These are phyloP conservation scores for Rostratula benghalensis DNA, from an alignment of 2,113 vertebrate species.

Conservation along the genomic window DNA sequence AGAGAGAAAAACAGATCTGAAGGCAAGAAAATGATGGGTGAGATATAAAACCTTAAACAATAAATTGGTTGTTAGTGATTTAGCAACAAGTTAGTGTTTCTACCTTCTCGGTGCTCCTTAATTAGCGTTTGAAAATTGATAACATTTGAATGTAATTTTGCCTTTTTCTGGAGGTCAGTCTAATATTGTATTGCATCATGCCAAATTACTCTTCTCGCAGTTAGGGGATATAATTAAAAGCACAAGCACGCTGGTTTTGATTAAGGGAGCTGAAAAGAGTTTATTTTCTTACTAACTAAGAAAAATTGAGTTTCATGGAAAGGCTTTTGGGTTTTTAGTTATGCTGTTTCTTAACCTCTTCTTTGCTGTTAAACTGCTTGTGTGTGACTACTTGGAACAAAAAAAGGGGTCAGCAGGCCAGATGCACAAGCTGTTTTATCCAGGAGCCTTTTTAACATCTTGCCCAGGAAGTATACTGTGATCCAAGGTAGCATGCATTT, in stretches of 20 bases:
- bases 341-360: slow-evolving; percentile 18
- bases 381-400: not conserved
- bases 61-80: slow-evolving; percentile 25
- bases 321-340: not conserved
- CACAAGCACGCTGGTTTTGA: not conserved
- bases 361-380: not conserved
- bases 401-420: not conserved
- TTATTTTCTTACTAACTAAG: slow-evolving; percentile 32
- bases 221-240: slow-evolving; percentile 46
- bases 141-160: slow-evolving; percentile 28
- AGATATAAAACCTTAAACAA: slow-evolving; percentile 27
- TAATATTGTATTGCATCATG: slow-evolving; percentile 24
- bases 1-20: not conserved
- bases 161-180: slow-evolving; percentile 47
- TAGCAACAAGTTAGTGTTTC: slow-evolving; percentile 46
- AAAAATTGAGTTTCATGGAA: slow-evolving; percentile 26
- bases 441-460: not conserved
- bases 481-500: not conserved
- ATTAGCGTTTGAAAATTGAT: slow-evolving; percentile 35
- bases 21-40: not conserved
- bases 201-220: slow-evolving; percentile 37
- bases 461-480: not conserved
- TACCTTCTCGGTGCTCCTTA: not conserved
- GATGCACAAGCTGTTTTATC: not conserved
- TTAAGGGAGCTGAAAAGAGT: slow-evolving; percentile 26